phyloP scores from a whole-genome alignment of 2,888 invertebrate species.

The Brachylomia viminalis region DNA sequence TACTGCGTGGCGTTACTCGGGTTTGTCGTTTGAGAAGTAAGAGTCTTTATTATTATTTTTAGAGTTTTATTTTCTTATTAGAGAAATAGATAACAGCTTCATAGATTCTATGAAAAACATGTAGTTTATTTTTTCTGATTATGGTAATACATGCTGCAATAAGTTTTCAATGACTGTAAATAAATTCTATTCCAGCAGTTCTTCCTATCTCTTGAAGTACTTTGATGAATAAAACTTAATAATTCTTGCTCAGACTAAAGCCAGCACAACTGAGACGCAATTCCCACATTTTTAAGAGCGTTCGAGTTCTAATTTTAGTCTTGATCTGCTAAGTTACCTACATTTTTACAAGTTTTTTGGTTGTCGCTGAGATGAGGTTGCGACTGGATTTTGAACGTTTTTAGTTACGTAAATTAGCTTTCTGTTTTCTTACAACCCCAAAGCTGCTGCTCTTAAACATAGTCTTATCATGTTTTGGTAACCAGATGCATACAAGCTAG shows the following conservation, averaged over 20 bases:
- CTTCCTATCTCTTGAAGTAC: not conserved
- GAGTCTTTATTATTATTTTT: not conserved
- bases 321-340: not conserved
- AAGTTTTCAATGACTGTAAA: not conserved
- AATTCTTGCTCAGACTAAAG: not conserved
- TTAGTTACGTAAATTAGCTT: not conserved
- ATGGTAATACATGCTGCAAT: too few species aligned
- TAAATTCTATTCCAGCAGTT: not conserved
- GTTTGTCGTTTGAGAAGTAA: not conserved
- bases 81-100: too few species aligned
- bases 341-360: not conserved
- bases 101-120: not conserved
- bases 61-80: not conserved
- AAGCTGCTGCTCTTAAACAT: not conserved
- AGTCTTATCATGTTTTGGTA: not conserved
- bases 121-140: too few species aligned
- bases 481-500: too few species aligned
- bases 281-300: not conserved
- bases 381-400: not conserved
- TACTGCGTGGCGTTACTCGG: slow-evolving; percentile 5
- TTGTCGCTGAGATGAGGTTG: not conserved
- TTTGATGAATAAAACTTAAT: not conserved
- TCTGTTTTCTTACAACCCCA: not conserved
- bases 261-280: not conserved
- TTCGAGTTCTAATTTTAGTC: not conserved